Percentiles rank a stretch among this genome's conserved stretches.
Evolutionary conservation across 2,888 invertebrate species (phyloP).

Genomic region (Oscheius sp.): DNA sequence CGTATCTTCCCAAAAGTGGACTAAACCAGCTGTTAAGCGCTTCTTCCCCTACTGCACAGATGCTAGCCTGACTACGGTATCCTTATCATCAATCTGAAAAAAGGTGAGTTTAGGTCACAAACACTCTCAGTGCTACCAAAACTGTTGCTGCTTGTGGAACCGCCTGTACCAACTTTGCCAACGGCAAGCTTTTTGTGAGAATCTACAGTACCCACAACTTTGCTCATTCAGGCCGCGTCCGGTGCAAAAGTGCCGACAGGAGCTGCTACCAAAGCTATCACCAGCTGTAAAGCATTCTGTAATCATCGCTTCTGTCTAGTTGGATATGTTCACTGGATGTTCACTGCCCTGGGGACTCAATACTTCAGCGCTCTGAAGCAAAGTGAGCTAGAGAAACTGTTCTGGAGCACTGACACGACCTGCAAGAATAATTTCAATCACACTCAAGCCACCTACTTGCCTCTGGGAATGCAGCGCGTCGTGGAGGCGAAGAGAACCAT

Average conservation of each 20-base stretch:
- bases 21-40: conserved; percentile 3
- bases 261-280: conserved; percentile 11
- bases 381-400: conserved; percentile 3
- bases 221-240: not conserved
- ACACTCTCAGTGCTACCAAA: not conserved
- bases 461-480: no score
- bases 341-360: conserved; percentile 4
- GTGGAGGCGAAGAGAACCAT: no score
- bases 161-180: conserved; percentile 10
- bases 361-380: conserved; percentile 12
- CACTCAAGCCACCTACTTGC: no score
- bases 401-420: conserved; percentile 9
- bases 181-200: not conserved
- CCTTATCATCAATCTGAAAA: not conserved
- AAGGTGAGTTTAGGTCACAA: conserved; percentile 2
- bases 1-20: not conserved
- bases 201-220: not conserved
- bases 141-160: conserved; percentile 6
- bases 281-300: conserved; percentile 13
- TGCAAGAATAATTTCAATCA: conserved; percentile 28
- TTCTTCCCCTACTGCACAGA: not conserved
- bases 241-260: conserved; percentile 5
- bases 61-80: not conserved
- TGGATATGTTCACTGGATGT: conserved; percentile 19
- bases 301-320: conserved; percentile 8